Evolutionary conservation across 2,113 vertebrate species (phyloP), one percentile per base, ranked within the genome.

Genomic region (Cacatua alba): DNA sequence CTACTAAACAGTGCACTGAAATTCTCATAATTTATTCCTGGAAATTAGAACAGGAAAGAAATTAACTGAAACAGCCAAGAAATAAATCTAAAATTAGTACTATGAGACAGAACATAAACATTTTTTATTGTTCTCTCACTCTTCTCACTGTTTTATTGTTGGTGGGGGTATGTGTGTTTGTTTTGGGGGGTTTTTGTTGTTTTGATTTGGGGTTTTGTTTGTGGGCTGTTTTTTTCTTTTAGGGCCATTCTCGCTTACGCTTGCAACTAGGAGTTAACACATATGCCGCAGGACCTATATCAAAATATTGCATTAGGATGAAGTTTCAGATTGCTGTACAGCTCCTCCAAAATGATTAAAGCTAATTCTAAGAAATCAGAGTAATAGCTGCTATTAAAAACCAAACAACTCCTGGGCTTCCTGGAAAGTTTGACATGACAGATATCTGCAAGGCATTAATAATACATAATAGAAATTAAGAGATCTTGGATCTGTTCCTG

Each of bases 321-420:
- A 91, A 86, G 95, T 96, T 90, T 94, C 82, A 95, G 88, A 96
- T 95, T 92, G 82, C 90, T 93, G 68, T 93, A 97, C 75, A 93
- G 92, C 71, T 93, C 76, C 90, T 96, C 78, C 93, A 96, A 95
- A 97, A 94, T 92, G 71, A 97, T 96, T 96, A 97, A 90, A 84
- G 90, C 59, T 93, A 96, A 96, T 96, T 94, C 93, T 96, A 96
- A 97, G 93, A 97, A 96, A 97, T 96, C 85, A 96, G 82, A 96
- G 92, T 97, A 96, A 96, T 96, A 94, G 85, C 92, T 96, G 92
- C 92, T 96, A 96, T 95, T 97, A 93, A 94, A 94, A 94, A 93
- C 59, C 29, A 5, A 96, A 96, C 71, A 95, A 52, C 79, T 96
- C 88, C 59, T 93, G 82, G 82, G 90, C 85, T 97, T 97, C 92